Percentiles rank a stretch among this genome's conserved stretches.
Evolutionary conservation across 2,888 invertebrate genomes (phyloP).

Genomic region (Trissolcus japonicus): DNA sequence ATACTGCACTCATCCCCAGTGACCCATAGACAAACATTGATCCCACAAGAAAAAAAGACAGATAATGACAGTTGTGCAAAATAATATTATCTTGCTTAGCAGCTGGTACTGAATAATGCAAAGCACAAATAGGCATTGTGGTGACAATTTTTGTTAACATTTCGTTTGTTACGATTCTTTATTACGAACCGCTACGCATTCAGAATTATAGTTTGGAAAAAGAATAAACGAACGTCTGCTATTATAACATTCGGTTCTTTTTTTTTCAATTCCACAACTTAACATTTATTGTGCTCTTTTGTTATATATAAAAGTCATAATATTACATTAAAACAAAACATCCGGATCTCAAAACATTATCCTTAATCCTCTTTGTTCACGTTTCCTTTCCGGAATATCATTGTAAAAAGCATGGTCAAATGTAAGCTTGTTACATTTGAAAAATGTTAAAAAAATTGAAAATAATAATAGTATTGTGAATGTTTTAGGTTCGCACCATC

Average conservation of each 20-base stretch:
- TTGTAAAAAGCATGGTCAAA: conserved; percentile 17
- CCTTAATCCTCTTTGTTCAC: conserved; percentile 40
- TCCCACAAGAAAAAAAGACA: conserved; percentile 22
- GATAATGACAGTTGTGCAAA: conserved; percentile 22
- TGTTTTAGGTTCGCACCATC: background rate
- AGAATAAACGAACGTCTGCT: no score
- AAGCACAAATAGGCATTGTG: no score
- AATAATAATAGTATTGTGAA: no score
- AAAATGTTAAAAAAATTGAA: background rate
- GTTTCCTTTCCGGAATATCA: conserved; percentile 21
- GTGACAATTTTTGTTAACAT: no score
- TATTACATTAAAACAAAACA: conserved; percentile 28
- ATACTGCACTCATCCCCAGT: conserved; percentile 27
- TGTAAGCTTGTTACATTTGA: conserved; percentile 5
- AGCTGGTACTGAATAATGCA: no score
- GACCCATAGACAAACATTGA: conserved; percentile 32
- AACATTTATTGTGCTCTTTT: conserved; percentile 18
- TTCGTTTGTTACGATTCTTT: no score
- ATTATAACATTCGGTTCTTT: no score
- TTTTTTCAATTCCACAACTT: conserved; percentile 22
- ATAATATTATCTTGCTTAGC: background rate
- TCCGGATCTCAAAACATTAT: conserved; percentile 37
- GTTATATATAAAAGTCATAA: conserved; percentile 14
- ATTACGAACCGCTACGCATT: no score
- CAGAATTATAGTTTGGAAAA: no score